Percentiles rank a stretch among this genome's conserved stretches.
Evolutionary conservation across 2,797 vertebrate species (phyloP).

Genomic region (Miichthys miiuy): DNA sequence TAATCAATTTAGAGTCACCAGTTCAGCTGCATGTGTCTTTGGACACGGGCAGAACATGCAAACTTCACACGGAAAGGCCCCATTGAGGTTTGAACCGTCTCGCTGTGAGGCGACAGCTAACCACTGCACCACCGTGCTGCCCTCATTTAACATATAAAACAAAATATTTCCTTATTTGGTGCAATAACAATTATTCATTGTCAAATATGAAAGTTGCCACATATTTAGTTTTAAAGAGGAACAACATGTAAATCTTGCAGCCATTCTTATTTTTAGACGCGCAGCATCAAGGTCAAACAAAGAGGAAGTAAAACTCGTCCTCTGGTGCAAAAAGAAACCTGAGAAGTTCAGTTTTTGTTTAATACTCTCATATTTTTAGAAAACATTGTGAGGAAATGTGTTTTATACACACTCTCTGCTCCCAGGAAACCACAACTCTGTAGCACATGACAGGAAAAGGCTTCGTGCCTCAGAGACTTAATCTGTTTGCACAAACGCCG

Average conservation of each 20-base stretch:
- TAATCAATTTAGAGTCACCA: too few relatives aligned
- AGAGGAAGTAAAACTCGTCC: background rate
- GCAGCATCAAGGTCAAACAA: background rate
- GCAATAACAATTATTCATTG: background rate
- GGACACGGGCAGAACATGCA: too few relatives aligned
- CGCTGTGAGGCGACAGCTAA: too few relatives aligned
- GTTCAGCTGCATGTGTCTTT: too few relatives aligned
- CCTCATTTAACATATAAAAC: background rate
- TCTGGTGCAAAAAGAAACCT: background rate
- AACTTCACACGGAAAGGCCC: too few relatives aligned
- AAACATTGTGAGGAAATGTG: background rate
- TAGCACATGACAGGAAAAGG: conserved; percentile 34
- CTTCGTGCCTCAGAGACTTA: background rate
- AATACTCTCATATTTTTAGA: conserved; percentile 9
- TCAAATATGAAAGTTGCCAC: background rate
- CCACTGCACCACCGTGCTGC: too few relatives aligned
- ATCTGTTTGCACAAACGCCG: background rate
- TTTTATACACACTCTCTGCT: background rate
- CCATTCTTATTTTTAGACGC: background rate
- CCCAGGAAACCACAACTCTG: conserved; percentile 42
- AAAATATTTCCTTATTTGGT: background rate
- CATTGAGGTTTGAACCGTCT: too few relatives aligned
- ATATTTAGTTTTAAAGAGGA: background rate
- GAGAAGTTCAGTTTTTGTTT: background rate
- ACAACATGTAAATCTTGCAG: background rate